Base-by-base conservation (phyloP, 2,797 vertebrate species). In the Leptodactylus fallax region DNA sequence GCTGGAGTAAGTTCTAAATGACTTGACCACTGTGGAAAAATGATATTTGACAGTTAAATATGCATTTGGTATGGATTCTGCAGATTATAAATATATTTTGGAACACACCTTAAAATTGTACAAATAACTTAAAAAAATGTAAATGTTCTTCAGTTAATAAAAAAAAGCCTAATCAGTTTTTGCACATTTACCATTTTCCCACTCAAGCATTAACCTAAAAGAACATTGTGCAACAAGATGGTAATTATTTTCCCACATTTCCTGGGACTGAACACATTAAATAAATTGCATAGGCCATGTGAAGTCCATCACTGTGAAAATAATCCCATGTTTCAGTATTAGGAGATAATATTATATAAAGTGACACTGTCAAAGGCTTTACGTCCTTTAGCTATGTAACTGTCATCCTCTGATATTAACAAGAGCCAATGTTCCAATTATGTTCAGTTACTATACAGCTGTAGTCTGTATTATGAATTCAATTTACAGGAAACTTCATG, bases 331-430 rank as follows among this genome's bases (percentile, higher is more conserved):
- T 79, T 79, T 55, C 76, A 60, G 25, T 60, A 51, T 79, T 60
- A 60, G 78, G 55, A 45, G 17, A 79, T 79, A 79, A 79, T 60
- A 60, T 19, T 60, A 79, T 79, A 60, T 19, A 27, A 79, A 79
- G 76, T 79, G 76, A 79, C 45, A 58, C 78, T 79, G 77, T 58
- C 74, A 78, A 72, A 78, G 51, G 51, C 49, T 27, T 79, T 36
- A 21, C 16, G 17, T 79, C 78, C 55, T 79, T 58, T 45, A 45
- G 56, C 27, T 79, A 60, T 79, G 78, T 36, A 60, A 12, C 78
- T 60, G 55, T 21, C 55, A 36, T 60, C 16, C 17, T 60, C 16
- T 79, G 78, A 79, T 79, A 36, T 60, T 79, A 79, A 79, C 56
- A 60, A 61, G 78, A 60, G 78, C 23, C 76, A 79, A 47, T 79